phyloP scores from a whole-genome alignment of 2,888 invertebrate species.

The Hemithea aestivaria region DNA sequence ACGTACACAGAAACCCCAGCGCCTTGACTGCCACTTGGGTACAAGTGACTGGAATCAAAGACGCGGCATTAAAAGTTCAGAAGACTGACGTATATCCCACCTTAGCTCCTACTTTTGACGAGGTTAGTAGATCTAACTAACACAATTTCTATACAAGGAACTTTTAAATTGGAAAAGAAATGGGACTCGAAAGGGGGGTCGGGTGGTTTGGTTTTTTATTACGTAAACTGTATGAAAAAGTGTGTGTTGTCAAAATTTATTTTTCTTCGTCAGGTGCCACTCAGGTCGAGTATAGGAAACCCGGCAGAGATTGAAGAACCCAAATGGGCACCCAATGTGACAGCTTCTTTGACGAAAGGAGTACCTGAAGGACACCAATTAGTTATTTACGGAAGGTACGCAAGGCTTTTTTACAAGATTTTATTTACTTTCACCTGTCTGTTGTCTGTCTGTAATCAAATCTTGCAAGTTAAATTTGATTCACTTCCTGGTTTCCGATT shows the following conservation, averaged over 20 bases:
- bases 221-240: not conserved
- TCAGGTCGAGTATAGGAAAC: conserved; percentile 38
- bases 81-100: conserved; percentile 71
- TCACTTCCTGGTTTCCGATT: too few species aligned
- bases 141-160: too few species aligned
- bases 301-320: conserved; percentile 52
- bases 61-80: conserved; percentile 82
- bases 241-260: not conserved
- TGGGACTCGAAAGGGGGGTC: too few species aligned
- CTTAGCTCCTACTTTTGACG: conserved; percentile 42
- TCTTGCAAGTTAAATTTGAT: too few species aligned
- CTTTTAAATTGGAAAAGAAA: too few species aligned
- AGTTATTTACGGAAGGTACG: conserved; percentile 59
- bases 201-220: not conserved
- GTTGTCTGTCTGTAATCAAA: too few species aligned
- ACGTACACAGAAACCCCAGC: conserved; percentile 76
- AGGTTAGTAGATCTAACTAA: too few species aligned
- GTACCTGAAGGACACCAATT: conserved; percentile 74
- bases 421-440: too few species aligned
- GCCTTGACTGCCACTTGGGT: conserved; percentile 61
- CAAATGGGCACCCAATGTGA: conserved; percentile 65
- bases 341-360: conserved; percentile 59
- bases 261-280: conserved; percentile 46
- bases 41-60: conserved; percentile 79
- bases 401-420: too few species aligned